Evolutionary conservation across 2,888 invertebrate species (phyloP), one percentile per base, ranked within the genome.

Genomic region (Cerastoderma edule): DNA sequence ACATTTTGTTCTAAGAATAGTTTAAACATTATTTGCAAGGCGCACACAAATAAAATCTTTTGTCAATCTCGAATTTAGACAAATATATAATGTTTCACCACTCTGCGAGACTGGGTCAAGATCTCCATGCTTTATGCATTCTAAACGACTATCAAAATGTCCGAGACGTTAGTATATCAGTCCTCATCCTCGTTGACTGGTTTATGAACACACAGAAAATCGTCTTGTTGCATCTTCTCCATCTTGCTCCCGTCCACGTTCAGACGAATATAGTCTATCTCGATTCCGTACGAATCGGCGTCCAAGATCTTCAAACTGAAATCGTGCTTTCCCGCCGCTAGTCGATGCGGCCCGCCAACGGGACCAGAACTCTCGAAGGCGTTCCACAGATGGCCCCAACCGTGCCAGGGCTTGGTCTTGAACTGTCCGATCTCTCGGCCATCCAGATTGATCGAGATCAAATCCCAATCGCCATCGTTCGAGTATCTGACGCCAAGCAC

Each of bases 251-350:
- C 83, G 54, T 73, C 77, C 6, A 81, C 80, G 24, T 79, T 71
- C 10, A 83, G 67, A 0, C 81, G 71, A 24, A 83, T 74, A 24
- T 81, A 81, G 72, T 84, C 84, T 22, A 84, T 78, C 57, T 84
- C 84, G 2, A 84, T 67, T 4, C 84, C 84, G 35, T 80, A 84
- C 8, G 50, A 27, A 53, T 84, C 84, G 16, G 78, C 63, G 19
- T 80, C 68, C 1, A 57, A 10, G n/a, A 84, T 63, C 48, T 75
- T 67, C 28, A 84, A 48, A 16, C 68, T 54, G 4, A 83, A 57
- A 28, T 28, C 66, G 63, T 84, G 82, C 4, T 75, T 48, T 0
- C 84, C 82, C 0, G 71, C 65, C 3, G 33, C 44, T 2, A 84
- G 60, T 6, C 22, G 16, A 5, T 71, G 69, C 3, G 13, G 53